phyloP scores from a whole-genome alignment of 2,888 invertebrate species.

The Podotricha telesiphe region DNA sequence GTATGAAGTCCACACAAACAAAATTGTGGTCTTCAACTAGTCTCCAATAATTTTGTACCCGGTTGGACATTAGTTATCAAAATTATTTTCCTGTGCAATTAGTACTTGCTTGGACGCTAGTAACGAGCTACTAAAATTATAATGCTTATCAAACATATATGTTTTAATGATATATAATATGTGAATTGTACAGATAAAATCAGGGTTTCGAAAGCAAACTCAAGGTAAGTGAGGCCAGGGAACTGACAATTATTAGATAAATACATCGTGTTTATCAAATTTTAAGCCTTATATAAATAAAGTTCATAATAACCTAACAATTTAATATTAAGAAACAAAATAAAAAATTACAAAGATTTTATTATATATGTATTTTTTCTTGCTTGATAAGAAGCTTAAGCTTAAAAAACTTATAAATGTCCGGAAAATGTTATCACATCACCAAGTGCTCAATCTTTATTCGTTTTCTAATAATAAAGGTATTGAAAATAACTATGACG shows the following conservation, averaged over 20 bases:
- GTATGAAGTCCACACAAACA: too few species aligned
- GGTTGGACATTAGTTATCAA: background rate
- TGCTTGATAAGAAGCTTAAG: too few species aligned
- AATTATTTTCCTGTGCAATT: background rate
- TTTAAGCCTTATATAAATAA: too few species aligned
- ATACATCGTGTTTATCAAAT: too few species aligned
- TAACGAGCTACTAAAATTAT: conserved; percentile 10
- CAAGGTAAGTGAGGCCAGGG: background rate
- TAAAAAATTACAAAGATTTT: too few species aligned
- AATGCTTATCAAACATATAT: conserved; percentile 12
- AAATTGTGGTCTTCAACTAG: too few species aligned
- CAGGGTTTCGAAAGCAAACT: conserved; percentile 2
- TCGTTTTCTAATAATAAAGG: background rate
- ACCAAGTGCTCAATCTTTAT: background rate
- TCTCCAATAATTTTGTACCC: too few species aligned
- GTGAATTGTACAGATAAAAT: background rate
- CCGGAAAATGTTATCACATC: background rate
- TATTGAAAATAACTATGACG: background rate
- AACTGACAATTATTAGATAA: too few species aligned
- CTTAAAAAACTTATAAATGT: background rate
- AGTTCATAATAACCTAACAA: too few species aligned
- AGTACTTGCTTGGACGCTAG: background rate
- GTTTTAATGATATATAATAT: background rate
- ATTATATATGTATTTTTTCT: too few species aligned
- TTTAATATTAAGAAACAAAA: too few species aligned